Base-by-base conservation (phyloP, 2,113 vertebrate species). In the Nerophis ophidion region DNA sequence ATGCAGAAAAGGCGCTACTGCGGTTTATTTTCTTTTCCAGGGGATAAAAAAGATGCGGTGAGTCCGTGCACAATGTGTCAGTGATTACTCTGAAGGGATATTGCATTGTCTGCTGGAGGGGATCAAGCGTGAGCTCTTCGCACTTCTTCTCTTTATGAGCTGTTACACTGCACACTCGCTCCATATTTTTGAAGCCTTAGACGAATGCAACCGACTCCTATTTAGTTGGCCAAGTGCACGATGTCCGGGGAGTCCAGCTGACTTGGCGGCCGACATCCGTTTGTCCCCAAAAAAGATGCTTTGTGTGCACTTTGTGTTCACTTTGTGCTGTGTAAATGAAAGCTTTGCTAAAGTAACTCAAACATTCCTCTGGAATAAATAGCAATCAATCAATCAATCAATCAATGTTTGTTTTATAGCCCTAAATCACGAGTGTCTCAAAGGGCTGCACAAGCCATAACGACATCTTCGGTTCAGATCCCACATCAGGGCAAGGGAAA, bases 191-290 rank as follows among this genome's bases (percentile, higher is more conserved):
- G 35, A 56, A n/a, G n/a, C n/a, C n/a, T n/a, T n/a, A n/a, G n/a
- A n/a, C n/a, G n/a, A n/a, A n/a, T n/a, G n/a, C n/a, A n/a, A n/a
- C n/a, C n/a, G n/a, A n/a, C n/a, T n/a, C n/a, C n/a, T n/a, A n/a
- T n/a, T 72, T 76, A 75, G 84, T 78, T 76, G 81, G 69, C 68
- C 36, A 54, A 68, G 65, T 73, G 60, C 66, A 66, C 58, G 68
- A 80, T 75, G 57, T 62, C 54, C 62, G 51, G 53, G 16, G 40
- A 54, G 47, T n/a, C 40, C 3, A 44, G 40, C 40, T 12, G 40
- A 42, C 12, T 12, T 11, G 4, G 12, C 9, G 40, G 11, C 10
- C 40, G 12, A 9, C 40, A 11, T 42, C 33, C 38, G 19, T 50
- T 63, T 65, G 47, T 49, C 54, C 50, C 12, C 12, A 5, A 42